Percentiles rank a stretch among this genome's conserved stretches.
phyloP scores from a whole-genome alignment of 2,113 vertebrate genomes.

The Triplophysa dalaica region DNA sequence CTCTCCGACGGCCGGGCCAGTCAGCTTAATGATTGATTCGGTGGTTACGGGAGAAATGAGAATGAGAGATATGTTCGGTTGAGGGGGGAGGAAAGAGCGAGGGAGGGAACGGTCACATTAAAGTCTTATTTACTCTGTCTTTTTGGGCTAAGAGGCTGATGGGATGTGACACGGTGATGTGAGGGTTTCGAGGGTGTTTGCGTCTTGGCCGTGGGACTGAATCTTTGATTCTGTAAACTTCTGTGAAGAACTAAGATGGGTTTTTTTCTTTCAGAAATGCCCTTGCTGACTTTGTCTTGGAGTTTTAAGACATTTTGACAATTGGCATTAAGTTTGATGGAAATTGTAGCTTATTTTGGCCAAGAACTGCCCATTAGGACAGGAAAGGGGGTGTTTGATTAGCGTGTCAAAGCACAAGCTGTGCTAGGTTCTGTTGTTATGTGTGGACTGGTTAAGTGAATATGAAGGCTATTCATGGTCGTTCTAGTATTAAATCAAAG shows the following conservation, averaged over 20 bases:
- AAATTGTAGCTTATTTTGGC: not conserved
- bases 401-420: no score
- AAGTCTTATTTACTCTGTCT: conserved; percentile 53
- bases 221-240: conserved; percentile 44
- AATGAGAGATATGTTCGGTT: conserved; percentile 43
- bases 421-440: no score
- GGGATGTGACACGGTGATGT: conserved; percentile 9
- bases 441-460: no score
- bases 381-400: not conserved
- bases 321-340: not conserved
- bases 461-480: no score
- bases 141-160: conserved; percentile 29
- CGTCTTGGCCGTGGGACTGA: conserved; percentile 11
- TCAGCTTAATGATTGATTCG: conserved; percentile 41
- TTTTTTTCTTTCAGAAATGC: not conserved
- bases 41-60: conserved; percentile 38
- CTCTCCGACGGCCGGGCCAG: conserved; percentile 34
- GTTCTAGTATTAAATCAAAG: no score
- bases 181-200: not conserved
- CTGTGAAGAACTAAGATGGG: not conserved
- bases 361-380: not conserved
- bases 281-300: not conserved
- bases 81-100: conserved; percentile 55
- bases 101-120: conserved; percentile 21
- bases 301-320: not conserved